phyloP scores from a whole-genome alignment of 1,140 invertebrate species.

The Drosophila kepulauana region DNA sequence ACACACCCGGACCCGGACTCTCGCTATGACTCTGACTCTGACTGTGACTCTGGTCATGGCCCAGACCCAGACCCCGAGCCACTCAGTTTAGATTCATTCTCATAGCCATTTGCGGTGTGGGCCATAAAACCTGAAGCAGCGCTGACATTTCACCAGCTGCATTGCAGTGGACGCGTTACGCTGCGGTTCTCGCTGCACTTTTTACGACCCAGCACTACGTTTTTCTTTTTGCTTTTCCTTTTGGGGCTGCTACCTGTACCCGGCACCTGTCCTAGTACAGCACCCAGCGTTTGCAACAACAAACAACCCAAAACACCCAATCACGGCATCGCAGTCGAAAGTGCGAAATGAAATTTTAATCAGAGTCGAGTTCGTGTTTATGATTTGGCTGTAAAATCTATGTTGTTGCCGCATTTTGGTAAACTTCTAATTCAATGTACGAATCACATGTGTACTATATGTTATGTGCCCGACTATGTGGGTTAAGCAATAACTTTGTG shows the following conservation, averaged over 20 bases:
- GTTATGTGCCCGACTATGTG: background rate
- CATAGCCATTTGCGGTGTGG: conserved; percentile 41
- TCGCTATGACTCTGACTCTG: background rate
- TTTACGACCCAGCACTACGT: conserved; percentile 59
- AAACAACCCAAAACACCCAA: conserved; percentile 22
- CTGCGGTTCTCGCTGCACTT: conserved; percentile 48
- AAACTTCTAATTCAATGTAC: conserved; percentile 12
- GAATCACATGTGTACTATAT: background rate
- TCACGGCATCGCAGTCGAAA: conserved; percentile 35
- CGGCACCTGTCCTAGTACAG: conserved; percentile 8
- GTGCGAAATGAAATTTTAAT: conserved; percentile 58
- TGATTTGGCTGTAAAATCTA: conserved; percentile 37
- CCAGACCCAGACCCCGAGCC: background rate
- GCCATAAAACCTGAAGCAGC: conserved; percentile 68
- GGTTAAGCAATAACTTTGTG: conserved; percentile 1
- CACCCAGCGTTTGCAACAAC: background rate
- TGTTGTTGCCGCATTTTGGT: conserved; percentile 18
- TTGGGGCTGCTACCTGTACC: background rate
- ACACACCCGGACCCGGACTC: background rate
- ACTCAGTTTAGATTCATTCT: conserved; percentile 74
- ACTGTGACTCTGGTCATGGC: background rate
- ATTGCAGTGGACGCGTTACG: conserved; percentile 65
- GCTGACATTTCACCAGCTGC: conserved; percentile 76
- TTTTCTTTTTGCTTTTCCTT: conserved; percentile 45
- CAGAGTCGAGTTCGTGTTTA: conserved; percentile 41